A percentile compares a stretch with the other conserved stretches of the same genome.
These are phyloP conservation scores for Cerceris rybyensis DNA, from an alignment of 2,888 invertebrate species.

Conservation along the genomic window DNA sequence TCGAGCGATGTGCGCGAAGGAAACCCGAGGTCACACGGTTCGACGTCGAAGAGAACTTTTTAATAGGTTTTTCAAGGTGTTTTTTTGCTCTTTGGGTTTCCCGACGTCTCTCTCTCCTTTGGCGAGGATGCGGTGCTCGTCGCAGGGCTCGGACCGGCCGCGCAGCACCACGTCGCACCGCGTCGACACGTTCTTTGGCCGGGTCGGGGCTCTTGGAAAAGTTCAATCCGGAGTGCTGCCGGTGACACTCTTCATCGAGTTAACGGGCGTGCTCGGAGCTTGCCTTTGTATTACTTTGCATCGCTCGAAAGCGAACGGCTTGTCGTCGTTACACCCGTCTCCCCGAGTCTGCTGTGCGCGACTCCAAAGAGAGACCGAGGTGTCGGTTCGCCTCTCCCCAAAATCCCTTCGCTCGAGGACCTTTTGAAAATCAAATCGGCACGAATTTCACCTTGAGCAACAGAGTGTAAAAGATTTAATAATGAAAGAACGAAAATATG, in stretches of 20 bases:
- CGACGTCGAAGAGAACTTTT: too few species aligned
- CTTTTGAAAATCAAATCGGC: not conserved
- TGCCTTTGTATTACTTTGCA: constrained; percentile 59
- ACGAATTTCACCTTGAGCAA: not conserved
- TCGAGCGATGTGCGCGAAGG: too few species aligned
- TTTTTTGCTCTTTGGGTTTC: too few species aligned
- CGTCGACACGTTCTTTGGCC: constrained; percentile 43
- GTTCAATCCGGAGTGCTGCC: constrained; percentile 57
- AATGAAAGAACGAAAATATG: too few species aligned
- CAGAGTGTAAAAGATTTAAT: too few species aligned
- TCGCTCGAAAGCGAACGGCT: constrained; percentile 31
- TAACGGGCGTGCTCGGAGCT: constrained; percentile 45
- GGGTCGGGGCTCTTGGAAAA: constrained; percentile 49
- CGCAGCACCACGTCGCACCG: constrained; percentile 13
- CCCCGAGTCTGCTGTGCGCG: constrained; percentile 3
- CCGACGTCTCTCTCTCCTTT: too few species aligned
- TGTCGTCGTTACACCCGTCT: constrained; percentile 22
- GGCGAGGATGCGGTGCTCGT: too few species aligned
- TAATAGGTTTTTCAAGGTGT: too few species aligned
- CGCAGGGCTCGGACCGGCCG: not conserved
- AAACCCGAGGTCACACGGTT: too few species aligned
- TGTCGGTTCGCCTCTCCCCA: constrained; percentile 12
- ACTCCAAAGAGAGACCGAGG: constrained; percentile 12
- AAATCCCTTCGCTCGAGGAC: not conserved
- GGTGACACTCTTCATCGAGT: constrained; percentile 60